Evolutionary conservation across 2,888 invertebrate genomes (phyloP).

Genomic region (Ctenicera cuprea): DNA sequence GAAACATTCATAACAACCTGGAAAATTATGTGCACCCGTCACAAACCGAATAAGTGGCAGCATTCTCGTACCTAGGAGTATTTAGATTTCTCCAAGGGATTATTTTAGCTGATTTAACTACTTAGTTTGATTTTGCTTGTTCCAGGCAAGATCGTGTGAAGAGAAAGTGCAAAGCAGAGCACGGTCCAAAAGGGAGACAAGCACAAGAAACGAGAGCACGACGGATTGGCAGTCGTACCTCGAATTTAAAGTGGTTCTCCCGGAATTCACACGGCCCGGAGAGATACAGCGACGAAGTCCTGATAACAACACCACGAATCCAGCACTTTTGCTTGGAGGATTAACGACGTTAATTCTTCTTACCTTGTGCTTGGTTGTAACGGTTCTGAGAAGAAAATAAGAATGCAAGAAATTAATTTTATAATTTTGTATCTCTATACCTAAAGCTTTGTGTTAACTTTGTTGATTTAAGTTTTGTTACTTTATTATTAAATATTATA

Average conservation of each 20-base stretch:
- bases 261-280: constrained; percentile 22
- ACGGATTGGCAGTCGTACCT: constrained; percentile 45
- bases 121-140: constrained; percentile 32
- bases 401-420: background rate
- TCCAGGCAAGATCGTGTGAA: constrained; percentile 47
- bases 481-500: no score
- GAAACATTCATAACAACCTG: constrained; percentile 8
- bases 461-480: no score
- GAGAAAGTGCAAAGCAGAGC: constrained; percentile 41
- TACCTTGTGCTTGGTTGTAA: constrained; percentile 3
- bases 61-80: background rate
- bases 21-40: background rate
- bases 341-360: constrained; percentile 11
- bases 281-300: constrained; percentile 8
- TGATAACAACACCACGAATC: background rate
- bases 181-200: constrained; percentile 42
- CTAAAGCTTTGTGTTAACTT: background rate
- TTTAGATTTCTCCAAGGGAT: constrained; percentile 10
- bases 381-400: constrained; percentile 3
- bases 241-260: constrained; percentile 46
- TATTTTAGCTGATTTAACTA: constrained; percentile 1
- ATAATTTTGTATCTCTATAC: background rate
- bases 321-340: constrained; percentile 5
- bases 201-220: constrained; percentile 23
- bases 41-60: constrained; percentile 3